Conservation (phyloP, 2,888 invertebrate species). For the Hypolimnas misippus region DNA sequence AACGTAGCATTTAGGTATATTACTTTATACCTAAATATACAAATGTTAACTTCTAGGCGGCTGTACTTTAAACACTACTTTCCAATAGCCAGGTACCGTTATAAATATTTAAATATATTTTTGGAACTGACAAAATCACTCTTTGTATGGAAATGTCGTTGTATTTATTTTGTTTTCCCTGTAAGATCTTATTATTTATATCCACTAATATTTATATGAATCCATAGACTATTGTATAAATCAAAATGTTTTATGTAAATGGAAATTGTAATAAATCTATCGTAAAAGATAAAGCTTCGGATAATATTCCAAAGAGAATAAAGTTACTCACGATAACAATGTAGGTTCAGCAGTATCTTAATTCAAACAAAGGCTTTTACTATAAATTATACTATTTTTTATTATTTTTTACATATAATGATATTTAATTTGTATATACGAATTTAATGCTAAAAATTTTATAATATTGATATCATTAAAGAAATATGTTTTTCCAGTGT, state of each 20-base stretch:
- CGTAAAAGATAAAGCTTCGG: neutral
- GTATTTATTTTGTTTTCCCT: neutral
- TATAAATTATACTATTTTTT: neutral
- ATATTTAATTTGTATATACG: too few relatives aligned
- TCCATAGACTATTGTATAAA: neutral
- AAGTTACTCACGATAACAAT: too few relatives aligned
- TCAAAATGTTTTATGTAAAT: neutral
- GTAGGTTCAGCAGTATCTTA: neutral
- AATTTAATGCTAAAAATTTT: too few relatives aligned
- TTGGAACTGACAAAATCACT: neutral
- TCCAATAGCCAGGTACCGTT: constrained; percentile 2
- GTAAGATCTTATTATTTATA: neutral
- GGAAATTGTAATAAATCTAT: neutral
- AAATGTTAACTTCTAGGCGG: too few relatives aligned
- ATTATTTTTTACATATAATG: neutral
- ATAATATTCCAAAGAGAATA: constrained; percentile 2
- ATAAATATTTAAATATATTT: constrained; percentile 3
- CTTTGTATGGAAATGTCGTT: neutral
- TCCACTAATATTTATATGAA: neutral
- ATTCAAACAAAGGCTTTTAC: neutral
- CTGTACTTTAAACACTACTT: neutral
- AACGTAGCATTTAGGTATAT: constrained; percentile 3
- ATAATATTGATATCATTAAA: too few relatives aligned
- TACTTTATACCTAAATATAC: too few relatives aligned
- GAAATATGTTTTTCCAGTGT: too few relatives aligned